Percentiles rank a stretch among this genome's conserved stretches.
Evolutionary conservation across 2,888 invertebrate species (phyloP).

Genomic region (Nycteola revayana): DNA sequence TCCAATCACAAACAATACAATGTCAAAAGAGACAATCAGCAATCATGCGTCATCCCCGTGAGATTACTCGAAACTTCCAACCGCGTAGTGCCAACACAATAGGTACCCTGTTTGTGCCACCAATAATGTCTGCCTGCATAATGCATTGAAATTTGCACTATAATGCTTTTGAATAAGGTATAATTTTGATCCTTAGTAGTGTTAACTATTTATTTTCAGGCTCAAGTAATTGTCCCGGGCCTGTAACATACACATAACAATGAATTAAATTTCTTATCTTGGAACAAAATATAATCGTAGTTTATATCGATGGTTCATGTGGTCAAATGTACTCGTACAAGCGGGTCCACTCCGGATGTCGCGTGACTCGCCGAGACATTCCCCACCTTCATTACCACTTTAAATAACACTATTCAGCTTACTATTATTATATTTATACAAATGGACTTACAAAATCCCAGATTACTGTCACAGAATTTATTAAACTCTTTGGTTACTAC

Average conservation of each 20-base stretch:
- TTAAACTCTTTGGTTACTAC: too few species aligned
- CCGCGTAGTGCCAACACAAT: conserved; percentile 14
- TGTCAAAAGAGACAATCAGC: conserved; percentile 35
- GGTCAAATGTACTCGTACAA: conserved; percentile 32
- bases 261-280: conserved; percentile 20
- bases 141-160: not conserved
- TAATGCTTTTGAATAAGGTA: too few species aligned
- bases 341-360: conserved; percentile 30
- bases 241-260: too few species aligned
- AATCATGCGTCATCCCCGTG: conserved; percentile 34
- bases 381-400: conserved; percentile 31
- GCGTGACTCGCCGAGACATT: conserved; percentile 39
- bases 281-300: conserved; percentile 24
- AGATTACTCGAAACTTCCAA: conserved; percentile 30
- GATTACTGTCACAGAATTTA: too few species aligned
- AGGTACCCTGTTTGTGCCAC: conserved; percentile 12
- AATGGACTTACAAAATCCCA: too few species aligned
- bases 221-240: too few species aligned
- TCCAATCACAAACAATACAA: conserved; percentile 23
- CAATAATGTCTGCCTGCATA: conserved; percentile 6
- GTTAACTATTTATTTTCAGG: too few species aligned
- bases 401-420: conserved; percentile 33
- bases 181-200: too few species aligned
- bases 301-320: conserved; percentile 25
- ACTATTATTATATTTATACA: too few species aligned